These are phyloP conservation scores for Eristalinus sepulchralis DNA, from an alignment of 2,888 invertebrate species.

Conservation along the genomic window DNA sequence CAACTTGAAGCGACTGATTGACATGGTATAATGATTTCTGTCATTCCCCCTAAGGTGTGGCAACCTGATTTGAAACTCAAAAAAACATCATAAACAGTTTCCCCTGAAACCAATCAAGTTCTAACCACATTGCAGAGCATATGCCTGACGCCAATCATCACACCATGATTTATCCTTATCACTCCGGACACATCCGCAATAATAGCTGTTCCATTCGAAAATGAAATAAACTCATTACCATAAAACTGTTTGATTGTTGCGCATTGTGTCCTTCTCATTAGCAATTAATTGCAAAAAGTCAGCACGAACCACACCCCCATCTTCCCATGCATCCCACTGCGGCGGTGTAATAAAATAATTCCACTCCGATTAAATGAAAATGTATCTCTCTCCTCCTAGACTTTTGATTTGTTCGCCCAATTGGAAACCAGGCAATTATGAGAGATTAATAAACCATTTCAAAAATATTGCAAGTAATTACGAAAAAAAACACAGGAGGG, in stretches of 20 bases:
- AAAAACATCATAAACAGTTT: background rate
- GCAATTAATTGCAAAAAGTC: constrained; percentile 35
- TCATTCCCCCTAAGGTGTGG: too few species aligned
- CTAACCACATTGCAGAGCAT: background rate
- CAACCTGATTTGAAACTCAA: too few species aligned
- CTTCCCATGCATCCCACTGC: background rate
- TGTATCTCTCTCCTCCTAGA: background rate
- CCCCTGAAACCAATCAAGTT: background rate
- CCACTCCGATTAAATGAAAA: background rate
- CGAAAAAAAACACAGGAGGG: background rate
- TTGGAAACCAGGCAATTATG: constrained; percentile 5
- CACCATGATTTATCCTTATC: background rate
- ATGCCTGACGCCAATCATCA: background rate
- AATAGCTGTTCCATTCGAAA: background rate
- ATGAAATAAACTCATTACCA: constrained; percentile 34
- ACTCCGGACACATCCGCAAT: background rate
- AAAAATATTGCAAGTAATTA: constrained; percentile 35
- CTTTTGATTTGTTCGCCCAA: background rate
- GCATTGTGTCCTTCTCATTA: constrained; percentile 16
- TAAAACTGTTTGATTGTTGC: constrained; percentile 32
- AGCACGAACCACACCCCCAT: background rate
- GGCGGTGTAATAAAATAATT: background rate
- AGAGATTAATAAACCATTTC: constrained; percentile 32
- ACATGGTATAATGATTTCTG: too few species aligned
- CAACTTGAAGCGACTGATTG: too few species aligned